phyloP scores from a whole-genome alignment of 2,797 vertebrate genomes.

The Protonibea diacanthus region DNA sequence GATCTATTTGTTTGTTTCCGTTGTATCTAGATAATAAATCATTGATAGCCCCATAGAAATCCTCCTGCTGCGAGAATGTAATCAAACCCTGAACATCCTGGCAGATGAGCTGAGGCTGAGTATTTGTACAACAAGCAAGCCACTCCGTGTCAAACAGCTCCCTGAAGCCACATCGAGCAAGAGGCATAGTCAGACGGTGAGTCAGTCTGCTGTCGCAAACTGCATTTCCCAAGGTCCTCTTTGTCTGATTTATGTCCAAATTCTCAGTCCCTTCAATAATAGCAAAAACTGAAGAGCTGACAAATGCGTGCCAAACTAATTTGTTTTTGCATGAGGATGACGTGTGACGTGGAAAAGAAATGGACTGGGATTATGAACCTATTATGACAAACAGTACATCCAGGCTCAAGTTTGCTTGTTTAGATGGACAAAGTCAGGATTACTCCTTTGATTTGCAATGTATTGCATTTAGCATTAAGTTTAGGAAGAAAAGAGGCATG shows the following conservation, averaged over 20 bases:
- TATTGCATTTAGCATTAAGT: neutral
- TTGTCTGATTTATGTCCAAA: slow-evolving; percentile 28
- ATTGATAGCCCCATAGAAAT: slow-evolving; percentile 48
- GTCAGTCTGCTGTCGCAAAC: slow-evolving; percentile 41
- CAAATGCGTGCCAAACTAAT: neutral
- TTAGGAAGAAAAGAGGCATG: too few relatives aligned
- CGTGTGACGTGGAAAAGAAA: neutral
- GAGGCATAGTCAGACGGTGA: slow-evolving; percentile 26
- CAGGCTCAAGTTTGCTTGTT: neutral
- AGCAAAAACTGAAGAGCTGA: neutral
- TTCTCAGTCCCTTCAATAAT: neutral
- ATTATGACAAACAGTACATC: neutral
- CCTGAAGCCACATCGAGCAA: slow-evolving; percentile 38
- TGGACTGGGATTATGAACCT: neutral
- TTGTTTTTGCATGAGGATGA: neutral
- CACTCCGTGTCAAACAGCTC: slow-evolving; percentile 58
- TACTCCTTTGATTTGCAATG: neutral
- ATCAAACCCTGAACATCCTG: slow-evolving; percentile 62
- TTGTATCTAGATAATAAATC: slow-evolving; percentile 53
- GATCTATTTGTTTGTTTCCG: slow-evolving; percentile 60
- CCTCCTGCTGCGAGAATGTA: slow-evolving; percentile 50
- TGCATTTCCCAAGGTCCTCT: slow-evolving; percentile 33
- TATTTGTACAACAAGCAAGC: slow-evolving; percentile 58
- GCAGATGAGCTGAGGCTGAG: slow-evolving; percentile 55
- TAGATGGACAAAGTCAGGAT: neutral